These are phyloP conservation scores for Etheostoma nigrum DNA, from an alignment of 2,797 vertebrate species.

Conservation along the genomic window DNA sequence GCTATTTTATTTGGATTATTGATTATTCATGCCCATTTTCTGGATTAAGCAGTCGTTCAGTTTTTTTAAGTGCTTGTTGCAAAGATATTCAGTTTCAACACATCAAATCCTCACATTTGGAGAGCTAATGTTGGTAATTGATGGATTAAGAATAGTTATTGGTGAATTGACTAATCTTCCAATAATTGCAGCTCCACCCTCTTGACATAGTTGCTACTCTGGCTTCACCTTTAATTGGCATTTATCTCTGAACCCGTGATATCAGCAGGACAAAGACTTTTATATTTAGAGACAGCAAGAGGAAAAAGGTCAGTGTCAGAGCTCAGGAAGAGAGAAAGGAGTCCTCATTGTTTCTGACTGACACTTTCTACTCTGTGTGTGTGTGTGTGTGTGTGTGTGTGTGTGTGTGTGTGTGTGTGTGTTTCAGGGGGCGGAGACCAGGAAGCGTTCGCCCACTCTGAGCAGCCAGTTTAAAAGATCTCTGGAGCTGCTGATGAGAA, in stretches of 20 bases:
- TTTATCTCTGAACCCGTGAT: background rate
- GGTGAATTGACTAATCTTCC: too few species aligned
- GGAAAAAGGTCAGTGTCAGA: conserved; percentile 44
- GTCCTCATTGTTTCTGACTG: conserved; percentile 63
- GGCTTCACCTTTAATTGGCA: background rate
- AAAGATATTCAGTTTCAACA: too few species aligned
- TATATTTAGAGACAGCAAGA: conserved; percentile 35
- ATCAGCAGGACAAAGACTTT: conserved; percentile 22
- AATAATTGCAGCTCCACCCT: too few species aligned
- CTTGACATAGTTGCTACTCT: background rate
- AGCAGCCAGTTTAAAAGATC: conserved; percentile 99
- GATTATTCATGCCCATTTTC: background rate
- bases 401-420: conserved; percentile 38
- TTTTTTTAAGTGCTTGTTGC: too few species aligned
- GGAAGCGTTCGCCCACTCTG: conserved; percentile 98
- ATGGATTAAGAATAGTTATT: too few species aligned
- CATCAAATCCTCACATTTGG: background rate
- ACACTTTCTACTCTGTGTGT: conserved; percentile 31
- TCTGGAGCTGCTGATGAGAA: conserved; percentile 97
- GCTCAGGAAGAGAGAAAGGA: conserved; percentile 60
- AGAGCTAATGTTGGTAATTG: too few species aligned
- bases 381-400: too few species aligned
- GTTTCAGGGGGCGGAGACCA: conserved; percentile 93
- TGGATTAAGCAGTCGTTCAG: background rate
- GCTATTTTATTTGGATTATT: background rate